Evolutionary conservation across 2,113 vertebrate genomes (phyloP).

Genomic region (Charina bottae): DNA sequence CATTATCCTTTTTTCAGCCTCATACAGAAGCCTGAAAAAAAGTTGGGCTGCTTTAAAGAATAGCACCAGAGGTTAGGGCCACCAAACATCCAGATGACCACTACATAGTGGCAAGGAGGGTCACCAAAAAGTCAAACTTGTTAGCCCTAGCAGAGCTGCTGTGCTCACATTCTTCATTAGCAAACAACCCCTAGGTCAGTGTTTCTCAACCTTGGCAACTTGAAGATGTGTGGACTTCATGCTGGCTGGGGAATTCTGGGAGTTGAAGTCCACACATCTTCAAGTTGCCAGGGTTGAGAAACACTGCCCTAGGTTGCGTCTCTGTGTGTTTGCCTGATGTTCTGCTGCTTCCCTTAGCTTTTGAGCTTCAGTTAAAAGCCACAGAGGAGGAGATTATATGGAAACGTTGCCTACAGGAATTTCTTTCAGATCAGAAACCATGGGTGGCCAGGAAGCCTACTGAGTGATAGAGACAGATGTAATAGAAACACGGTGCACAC

Average conservation of each 20-base stretch:
- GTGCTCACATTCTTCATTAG: neutral
- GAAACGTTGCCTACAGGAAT: neutral
- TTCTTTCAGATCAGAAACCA: neutral
- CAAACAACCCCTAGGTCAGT: neutral
- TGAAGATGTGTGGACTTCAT: too few species aligned
- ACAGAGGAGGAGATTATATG: neutral
- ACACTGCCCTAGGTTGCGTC: too few species aligned
- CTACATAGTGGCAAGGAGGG: neutral
- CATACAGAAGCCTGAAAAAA: neutral
- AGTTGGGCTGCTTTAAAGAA: neutral
- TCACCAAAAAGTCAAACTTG: neutral
- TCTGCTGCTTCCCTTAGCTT: neutral
- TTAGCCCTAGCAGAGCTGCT: neutral
- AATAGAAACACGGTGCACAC: neutral
- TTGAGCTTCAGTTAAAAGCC: neutral
- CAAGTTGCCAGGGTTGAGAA: too few species aligned
- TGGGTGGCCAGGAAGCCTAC: neutral
- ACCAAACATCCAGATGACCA: neutral
- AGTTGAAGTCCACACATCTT: too few species aligned
- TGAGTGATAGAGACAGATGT: neutral
- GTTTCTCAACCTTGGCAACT: too few species aligned
- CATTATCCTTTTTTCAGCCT: neutral
- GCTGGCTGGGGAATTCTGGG: too few species aligned
- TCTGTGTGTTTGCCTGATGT: neutral
- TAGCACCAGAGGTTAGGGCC: neutral